phyloP scores from a whole-genome alignment of 1,140 invertebrate genomes.

The Euborellia annulipes region DNA sequence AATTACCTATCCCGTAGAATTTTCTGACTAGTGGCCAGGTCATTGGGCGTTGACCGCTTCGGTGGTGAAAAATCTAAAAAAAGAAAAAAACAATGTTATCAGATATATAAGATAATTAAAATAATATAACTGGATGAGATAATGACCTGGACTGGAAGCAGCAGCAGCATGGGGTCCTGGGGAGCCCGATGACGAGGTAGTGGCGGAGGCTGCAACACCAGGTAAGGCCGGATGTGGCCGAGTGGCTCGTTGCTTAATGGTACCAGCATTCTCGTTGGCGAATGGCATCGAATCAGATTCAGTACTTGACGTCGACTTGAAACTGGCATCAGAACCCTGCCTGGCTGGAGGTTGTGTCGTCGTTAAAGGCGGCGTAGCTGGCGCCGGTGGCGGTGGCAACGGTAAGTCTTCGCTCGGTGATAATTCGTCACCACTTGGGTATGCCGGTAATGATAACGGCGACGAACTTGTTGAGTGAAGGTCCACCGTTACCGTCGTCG shows the following conservation, averaged over 20 bases:
- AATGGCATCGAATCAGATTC: slow-evolving; percentile 95
- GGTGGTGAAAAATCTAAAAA: slow-evolving; percentile 20
- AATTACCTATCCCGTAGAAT: slow-evolving; percentile 11
- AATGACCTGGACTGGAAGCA: no score
- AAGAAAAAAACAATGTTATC: no score
- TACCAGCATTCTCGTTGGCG: slow-evolving; percentile 96
- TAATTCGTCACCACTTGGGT: slow-evolving; percentile 35
- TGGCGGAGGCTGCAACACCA: not conserved
- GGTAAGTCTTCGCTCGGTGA: slow-evolving; percentile 18
- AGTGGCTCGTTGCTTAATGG: slow-evolving; percentile 68
- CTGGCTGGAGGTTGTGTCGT: slow-evolving; percentile 23
- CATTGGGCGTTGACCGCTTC: slow-evolving; percentile 11
- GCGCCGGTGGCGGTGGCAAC: slow-evolving; percentile 37
- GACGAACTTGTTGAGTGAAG: slow-evolving; percentile 39
- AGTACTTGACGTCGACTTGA: slow-evolving; percentile 88
- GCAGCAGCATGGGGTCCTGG: no score
- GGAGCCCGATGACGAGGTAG: no score
- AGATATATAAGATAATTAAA: no score
- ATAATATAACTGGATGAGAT: no score
- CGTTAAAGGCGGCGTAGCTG: slow-evolving; percentile 31
- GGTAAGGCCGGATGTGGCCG: slow-evolving; percentile 25
- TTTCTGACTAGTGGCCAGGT: slow-evolving; percentile 12
- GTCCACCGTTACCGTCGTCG: slow-evolving; percentile 32
- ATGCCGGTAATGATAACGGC: slow-evolving; percentile 38
- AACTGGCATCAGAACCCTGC: slow-evolving; percentile 69